phyloP scores from a whole-genome alignment of 64 coral and sea anemone species.

The Catalaphyllia jardinei region DNA sequence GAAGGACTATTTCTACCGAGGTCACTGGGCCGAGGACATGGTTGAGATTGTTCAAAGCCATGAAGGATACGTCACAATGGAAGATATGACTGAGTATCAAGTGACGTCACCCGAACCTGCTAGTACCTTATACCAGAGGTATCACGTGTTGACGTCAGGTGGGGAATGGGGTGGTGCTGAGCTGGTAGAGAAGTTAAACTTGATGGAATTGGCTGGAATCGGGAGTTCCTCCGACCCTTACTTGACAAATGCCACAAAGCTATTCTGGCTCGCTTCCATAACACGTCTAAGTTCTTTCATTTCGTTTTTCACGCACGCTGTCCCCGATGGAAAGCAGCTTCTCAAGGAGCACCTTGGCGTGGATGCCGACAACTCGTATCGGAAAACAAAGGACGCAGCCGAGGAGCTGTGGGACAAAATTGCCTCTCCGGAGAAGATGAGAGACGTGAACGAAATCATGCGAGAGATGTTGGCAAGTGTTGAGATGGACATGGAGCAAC shows the following conservation, averaged over 20 bases:
- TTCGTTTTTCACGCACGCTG: constrained; percentile 51
- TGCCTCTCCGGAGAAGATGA: constrained; percentile 49
- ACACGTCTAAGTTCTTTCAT: constrained; percentile 75
- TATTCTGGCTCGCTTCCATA: constrained; percentile 81
- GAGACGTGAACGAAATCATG: constrained; percentile 57
- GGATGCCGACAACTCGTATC: constrained; percentile 30
- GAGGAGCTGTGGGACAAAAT: constrained; percentile 72
- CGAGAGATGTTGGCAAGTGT: constrained; percentile 59
- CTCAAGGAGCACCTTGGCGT: constrained; percentile 65
- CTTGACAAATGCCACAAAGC: constrained; percentile 67
- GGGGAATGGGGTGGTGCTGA: constrained; percentile 70
- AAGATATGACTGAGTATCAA: constrained; percentile 72
- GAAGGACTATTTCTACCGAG: constrained; percentile 84
- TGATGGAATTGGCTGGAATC: constrained; percentile 72
- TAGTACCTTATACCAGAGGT: constrained; percentile 62
- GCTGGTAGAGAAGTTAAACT: constrained; percentile 64
- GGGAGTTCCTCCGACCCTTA: constrained; percentile 39
- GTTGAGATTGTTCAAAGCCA: constrained; percentile 44
- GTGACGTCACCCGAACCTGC: constrained; percentile 62
- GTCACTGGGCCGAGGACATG: constrained; percentile 73
- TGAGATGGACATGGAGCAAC: background rate
- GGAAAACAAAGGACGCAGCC: constrained; percentile 52
- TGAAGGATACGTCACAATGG: constrained; percentile 63
- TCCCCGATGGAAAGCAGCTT: constrained; percentile 46
- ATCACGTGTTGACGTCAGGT: constrained; percentile 64